Evolutionary conservation across 2,113 vertebrate species (phyloP), one percentile per base, ranked within the genome.

Genomic region (Nipponia nippon): DNA sequence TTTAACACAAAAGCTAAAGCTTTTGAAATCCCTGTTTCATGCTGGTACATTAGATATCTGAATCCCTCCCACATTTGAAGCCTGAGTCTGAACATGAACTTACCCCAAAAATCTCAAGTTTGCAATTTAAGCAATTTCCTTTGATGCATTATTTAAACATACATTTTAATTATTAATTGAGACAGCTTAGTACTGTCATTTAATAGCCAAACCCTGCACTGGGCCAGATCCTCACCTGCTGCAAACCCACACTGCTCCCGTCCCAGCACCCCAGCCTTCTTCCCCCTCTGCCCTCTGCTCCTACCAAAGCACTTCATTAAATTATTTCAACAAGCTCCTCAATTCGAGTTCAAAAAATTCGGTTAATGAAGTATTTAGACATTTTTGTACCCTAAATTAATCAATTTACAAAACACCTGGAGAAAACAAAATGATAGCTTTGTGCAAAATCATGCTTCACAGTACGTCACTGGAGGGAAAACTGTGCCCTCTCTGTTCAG

Each of bases 71-170:
- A 83, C 59, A 93, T 47, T 55, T 86, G 79, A 94, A 96, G 67
- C 38, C 71, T 19, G 11, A 92, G 67, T 66, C 59, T 90, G 79
- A 93, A 79, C 27, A 18, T 26, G 56, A 95, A 59, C 79, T 90
- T 70, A 76, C 13, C 62, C 70, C 78, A 16, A 94, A 84, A 95
- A 83, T 70, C 79, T 93, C 63, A 90, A 92, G 83, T 95, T 93
- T 70, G 70, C 79, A 90, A 86, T 96, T 95, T 93, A 95, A 91
- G 76, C n/a, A 27, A 81, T 96, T 96, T 89, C 83, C 47, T 96
- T 96, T 94, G 93, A 97, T 93, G 55, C 32, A 95, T 97, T 95
- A 96, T 93, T 96, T 95, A 97, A 96, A 81, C 66, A 89, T 27
- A 75, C 7, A 78, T 92, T 90, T 96, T 58, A 96, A 96, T 94